These are phyloP conservation scores for Gerris lacustris DNA, from an alignment of 2,888 invertebrate species.

Conservation along the genomic window DNA sequence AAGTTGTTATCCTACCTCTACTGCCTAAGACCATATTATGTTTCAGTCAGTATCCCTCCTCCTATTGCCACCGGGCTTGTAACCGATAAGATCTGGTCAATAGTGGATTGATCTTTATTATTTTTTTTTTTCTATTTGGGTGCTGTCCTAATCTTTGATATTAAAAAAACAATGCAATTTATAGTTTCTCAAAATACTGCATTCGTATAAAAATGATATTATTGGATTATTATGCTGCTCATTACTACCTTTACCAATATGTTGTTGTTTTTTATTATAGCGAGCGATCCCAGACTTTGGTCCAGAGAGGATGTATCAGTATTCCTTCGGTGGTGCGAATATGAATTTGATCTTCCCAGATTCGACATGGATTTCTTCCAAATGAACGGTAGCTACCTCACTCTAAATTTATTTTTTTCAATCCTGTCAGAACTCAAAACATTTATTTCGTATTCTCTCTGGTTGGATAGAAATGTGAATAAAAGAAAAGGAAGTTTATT, in stretches of 20 bases:
- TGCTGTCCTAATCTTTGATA: neutral
- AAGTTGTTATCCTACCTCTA: too few species aligned
- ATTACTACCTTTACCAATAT: conserved; percentile 1
- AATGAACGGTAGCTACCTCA: conserved; percentile 66
- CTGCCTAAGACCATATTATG: too few species aligned
- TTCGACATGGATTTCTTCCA: conserved; percentile 88
- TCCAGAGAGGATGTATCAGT: conserved; percentile 76
- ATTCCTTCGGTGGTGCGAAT: conserved; percentile 81
- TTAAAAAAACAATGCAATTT: neutral
- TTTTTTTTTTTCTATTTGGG: neutral
- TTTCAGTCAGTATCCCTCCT: too few species aligned
- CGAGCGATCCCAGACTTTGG: conserved; percentile 82
- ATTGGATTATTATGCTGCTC: too few species aligned
- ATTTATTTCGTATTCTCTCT: too few species aligned
- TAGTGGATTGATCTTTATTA: too few species aligned
- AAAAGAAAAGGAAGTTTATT: too few species aligned
- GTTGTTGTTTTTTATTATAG: conserved; percentile 36
- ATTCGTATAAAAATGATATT: too few species aligned
- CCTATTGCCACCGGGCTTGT: too few species aligned
- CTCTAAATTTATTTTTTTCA: neutral
- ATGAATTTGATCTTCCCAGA: conserved; percentile 80
- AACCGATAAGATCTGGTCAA: too few species aligned
- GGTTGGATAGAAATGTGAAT: too few species aligned
- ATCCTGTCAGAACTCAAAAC: neutral
- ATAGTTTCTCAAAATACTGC: too few species aligned